phyloP scores from a whole-genome alignment of 1,140 invertebrate genomes.

The Akabosia matsudoensis region DNA sequence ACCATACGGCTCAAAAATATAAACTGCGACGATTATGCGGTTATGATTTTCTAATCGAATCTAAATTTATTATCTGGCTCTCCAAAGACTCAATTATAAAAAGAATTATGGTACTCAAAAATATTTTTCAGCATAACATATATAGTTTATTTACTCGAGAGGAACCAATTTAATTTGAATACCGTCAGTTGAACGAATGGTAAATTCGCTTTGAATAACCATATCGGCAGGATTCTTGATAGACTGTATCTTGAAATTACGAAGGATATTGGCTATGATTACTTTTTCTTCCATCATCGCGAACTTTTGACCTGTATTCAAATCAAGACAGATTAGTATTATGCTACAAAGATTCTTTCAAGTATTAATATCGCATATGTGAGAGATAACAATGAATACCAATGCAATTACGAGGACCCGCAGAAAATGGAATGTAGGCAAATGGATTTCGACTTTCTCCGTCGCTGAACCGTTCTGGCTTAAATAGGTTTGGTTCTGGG shows the following conservation, averaged over 20 bases:
- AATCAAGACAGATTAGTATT: too few relatives aligned
- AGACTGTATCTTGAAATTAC: slow-evolving; percentile 52
- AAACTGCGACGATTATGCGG: too few relatives aligned
- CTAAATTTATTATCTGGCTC: too few relatives aligned
- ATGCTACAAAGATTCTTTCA: too few relatives aligned
- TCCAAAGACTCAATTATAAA: too few relatives aligned
- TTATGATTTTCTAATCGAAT: too few relatives aligned
- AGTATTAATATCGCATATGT: too few relatives aligned
- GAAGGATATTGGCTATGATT: slow-evolving; percentile 57
- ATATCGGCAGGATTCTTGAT: neutral
- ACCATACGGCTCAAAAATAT: too few relatives aligned
- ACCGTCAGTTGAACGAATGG: slow-evolving; percentile 63
- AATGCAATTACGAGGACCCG: slow-evolving; percentile 55
- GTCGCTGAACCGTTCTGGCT: slow-evolving; percentile 71
- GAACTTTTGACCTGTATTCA: slow-evolving; percentile 56
- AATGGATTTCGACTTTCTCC: slow-evolving; percentile 50
- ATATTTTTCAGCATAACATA: too few relatives aligned
- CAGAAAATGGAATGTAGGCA: slow-evolving; percentile 56
- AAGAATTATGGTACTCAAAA: too few relatives aligned
- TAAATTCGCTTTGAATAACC: slow-evolving; percentile 73
- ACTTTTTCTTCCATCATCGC: slow-evolving; percentile 62
- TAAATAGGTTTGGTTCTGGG: slow-evolving; percentile 69
- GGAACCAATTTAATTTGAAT: slow-evolving; percentile 26
- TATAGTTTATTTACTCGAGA: neutral
- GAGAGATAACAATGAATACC: too few relatives aligned